Conservation (phyloP, 2,113 vertebrate species). For the Bambusicola thoracicus region DNA sequence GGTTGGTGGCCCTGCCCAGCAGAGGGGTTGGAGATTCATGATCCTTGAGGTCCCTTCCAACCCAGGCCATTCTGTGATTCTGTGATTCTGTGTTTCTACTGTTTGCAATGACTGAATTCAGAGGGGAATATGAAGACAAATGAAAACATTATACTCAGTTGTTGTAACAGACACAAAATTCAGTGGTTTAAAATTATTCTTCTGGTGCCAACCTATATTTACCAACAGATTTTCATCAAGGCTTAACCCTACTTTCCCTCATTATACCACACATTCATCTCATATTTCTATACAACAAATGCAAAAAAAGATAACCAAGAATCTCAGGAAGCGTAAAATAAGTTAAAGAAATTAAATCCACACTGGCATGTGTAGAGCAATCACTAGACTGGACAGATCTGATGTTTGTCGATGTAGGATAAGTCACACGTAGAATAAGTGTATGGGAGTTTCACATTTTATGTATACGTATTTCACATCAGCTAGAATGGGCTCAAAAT, state of each 20-base stretch:
- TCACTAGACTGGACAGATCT: not conserved
- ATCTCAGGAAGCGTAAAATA: not conserved
- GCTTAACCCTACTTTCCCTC: not conserved
- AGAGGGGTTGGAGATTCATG: no score
- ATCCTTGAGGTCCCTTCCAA: no score
- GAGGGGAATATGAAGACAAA: not conserved
- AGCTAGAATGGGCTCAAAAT: not conserved
- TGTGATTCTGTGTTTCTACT: no score
- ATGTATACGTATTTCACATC: not conserved
- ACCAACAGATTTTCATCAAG: not conserved
- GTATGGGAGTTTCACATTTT: fast-evolving
- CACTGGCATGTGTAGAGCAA: not conserved
- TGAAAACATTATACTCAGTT: not conserved
- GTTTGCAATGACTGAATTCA: not conserved
- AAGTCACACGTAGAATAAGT: not conserved
- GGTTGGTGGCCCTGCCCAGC: no score
- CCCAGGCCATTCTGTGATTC: no score
- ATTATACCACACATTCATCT: not conserved
- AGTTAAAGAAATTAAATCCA: not conserved
- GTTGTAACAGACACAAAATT: not conserved
- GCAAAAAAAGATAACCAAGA: not conserved
- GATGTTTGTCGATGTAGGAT: not conserved
- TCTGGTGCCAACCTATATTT: not conserved
- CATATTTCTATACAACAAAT: not conserved
- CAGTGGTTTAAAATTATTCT: not conserved